phyloP scores from a whole-genome alignment of 30 jellyfish, hydroid and myxozoan genomes.

The Cassiopea xamachana region DNA sequence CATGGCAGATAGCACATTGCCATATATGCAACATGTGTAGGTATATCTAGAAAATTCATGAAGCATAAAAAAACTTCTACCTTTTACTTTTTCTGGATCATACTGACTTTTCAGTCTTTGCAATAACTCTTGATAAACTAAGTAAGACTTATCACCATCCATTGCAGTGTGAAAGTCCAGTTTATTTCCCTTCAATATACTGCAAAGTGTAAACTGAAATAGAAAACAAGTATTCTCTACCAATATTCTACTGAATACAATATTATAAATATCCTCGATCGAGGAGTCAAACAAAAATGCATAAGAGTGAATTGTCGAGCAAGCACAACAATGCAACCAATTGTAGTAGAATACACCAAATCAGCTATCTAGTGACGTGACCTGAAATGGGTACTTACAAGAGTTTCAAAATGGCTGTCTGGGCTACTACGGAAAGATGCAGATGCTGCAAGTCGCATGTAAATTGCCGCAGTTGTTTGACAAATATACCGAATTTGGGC shows the following conservation, averaged over 20 bases:
- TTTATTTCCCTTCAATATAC: constrained; percentile 92
- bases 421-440: not conserved
- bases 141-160: constrained; percentile 83
- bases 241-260: too few relatives aligned
- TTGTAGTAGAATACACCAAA: too few relatives aligned
- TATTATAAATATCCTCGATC: too few relatives aligned
- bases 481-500: not conserved
- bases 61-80: constrained; percentile 12
- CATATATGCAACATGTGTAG: too few relatives aligned
- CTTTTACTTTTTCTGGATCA: constrained; percentile 60
- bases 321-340: too few relatives aligned
- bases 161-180: constrained; percentile 92
- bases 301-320: too few relatives aligned
- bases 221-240: not conserved
- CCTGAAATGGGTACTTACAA: not conserved
- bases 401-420: not conserved
- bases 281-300: too few relatives aligned
- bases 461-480: not conserved
- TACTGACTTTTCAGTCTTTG: constrained; percentile 29
- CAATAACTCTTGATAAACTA: constrained; percentile 69
- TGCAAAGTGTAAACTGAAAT: constrained; percentile 80
- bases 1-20: too few relatives aligned
- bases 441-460: not conserved
- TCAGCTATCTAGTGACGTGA: not conserved
- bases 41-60: too few relatives aligned